Base-by-base conservation (phyloP, 2,113 vertebrate species). In the Eonycteris spelaea region DNA sequence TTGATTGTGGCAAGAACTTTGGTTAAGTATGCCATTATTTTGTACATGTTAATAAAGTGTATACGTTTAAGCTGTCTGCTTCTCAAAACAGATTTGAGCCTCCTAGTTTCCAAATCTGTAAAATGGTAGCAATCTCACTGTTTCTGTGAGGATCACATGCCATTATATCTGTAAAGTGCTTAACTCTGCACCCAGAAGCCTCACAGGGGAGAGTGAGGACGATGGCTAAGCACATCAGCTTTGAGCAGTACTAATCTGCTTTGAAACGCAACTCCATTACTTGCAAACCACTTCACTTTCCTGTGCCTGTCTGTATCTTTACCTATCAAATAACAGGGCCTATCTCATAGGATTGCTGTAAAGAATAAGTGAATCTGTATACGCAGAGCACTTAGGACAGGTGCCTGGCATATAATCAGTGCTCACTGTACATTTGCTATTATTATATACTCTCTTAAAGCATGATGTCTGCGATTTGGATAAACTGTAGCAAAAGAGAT, bases 381-480 rank as follows among this genome's bases (percentile, higher is more conserved):
- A 63, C 13, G 30, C 21, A 21, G 33, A 77, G 61, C 35, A n/a
- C 30, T 77, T 57, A 33, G 12, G 43, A 55, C 84, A 55, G 26
- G 26, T 55, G 35, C 38, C 43, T 67, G 71, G 53, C 61, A 73
- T 51, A 30, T 67, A 48, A 14, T 79, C 13, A 57, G 28, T 35
- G n/a, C 35, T 85, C 38, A 85, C 45, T 6, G 51, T 35, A 57
- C 40, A 14, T 63, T 40, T 61, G 82, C 53, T 82, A 15, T 51
- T 94, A 16, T 28, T 86, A 28, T n/a, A 43, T 70, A 75, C 87
- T 82, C 51, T 91, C 68, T n/a, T 15, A 24, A 87, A 87, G 14
- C 78, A 48, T 84, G 18, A 15, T 18, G 18, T n/a, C 80, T 94
- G 28, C 57, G 59, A 51, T 94, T 75, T 96, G 24, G 63, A 78